Conservation (phyloP, 2,113 vertebrate genomes). For the Hypanus sabinus region DNA sequence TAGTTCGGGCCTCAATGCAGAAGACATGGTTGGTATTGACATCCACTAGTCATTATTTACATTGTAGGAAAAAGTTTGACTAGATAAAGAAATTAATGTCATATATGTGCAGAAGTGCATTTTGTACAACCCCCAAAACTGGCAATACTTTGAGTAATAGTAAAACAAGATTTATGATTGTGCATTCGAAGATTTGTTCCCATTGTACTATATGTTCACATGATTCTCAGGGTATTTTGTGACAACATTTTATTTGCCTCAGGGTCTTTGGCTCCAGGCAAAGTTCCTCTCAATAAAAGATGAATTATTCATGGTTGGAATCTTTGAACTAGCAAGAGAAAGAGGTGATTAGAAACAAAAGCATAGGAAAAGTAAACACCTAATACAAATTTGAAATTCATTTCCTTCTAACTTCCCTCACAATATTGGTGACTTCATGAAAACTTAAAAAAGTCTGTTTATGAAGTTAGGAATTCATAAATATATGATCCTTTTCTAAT, state of each 20-base stretch:
- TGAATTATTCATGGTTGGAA: background rate
- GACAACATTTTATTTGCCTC: background rate
- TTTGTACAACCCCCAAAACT: background rate
- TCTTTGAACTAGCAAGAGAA: background rate
- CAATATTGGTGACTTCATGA: background rate
- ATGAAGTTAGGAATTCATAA: background rate
- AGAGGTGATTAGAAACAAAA: background rate
- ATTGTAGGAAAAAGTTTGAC: background rate
- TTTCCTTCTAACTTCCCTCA: background rate
- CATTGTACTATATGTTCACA: background rate
- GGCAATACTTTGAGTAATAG: background rate
- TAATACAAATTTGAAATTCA: background rate
- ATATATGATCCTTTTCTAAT: background rate
- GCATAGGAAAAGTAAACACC: background rate
- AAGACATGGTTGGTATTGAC: too few relatives aligned
- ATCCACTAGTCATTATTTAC: background rate
- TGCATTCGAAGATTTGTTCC: background rate
- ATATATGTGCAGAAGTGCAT: background rate
- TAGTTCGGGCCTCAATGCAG: too few relatives aligned
- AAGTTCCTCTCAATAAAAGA: background rate
- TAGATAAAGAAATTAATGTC: background rate
- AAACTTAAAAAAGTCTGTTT: background rate
- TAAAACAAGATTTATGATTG: background rate
- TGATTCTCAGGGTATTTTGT: background rate
- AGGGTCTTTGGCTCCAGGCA: background rate